Conservation (phyloP, 2,888 invertebrate species). For the Melanophora roralis region DNA sequence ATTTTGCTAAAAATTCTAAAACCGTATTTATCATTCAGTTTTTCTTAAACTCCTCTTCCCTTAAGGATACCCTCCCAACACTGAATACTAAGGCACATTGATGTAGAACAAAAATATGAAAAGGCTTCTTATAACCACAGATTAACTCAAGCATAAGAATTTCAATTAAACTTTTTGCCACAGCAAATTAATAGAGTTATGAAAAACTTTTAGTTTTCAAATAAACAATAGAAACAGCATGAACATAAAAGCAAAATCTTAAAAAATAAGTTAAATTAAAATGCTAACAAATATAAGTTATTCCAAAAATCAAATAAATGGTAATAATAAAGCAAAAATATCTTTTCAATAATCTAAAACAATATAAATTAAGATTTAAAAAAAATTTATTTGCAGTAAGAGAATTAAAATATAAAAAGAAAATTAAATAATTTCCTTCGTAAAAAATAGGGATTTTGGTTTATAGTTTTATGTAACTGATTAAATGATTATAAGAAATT, state of each 20-base stretch:
- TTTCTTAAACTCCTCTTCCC: too few relatives aligned
- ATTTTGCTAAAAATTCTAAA: too few relatives aligned
- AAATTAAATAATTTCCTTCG: too few relatives aligned
- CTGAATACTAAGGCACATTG: not conserved
- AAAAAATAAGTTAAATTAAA: not conserved
- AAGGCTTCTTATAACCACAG: conserved; percentile 40
- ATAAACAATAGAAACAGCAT: conserved; percentile 20
- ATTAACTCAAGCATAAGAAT: conserved; percentile 62
- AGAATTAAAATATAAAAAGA: too few relatives aligned
- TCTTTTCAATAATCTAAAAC: not conserved
- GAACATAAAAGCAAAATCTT: not conserved
- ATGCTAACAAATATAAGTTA: too few relatives aligned
- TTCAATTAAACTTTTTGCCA: conserved; percentile 64
- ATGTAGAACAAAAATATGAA: not conserved
- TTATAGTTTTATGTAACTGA: too few relatives aligned
- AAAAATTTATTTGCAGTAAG: too few relatives aligned
- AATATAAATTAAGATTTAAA: not conserved
- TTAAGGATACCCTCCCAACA: not conserved
- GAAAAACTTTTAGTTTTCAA: conserved; percentile 38
- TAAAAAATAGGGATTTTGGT: too few relatives aligned
- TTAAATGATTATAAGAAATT: too few relatives aligned
- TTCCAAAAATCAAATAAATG: too few relatives aligned
- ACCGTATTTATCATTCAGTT: too few relatives aligned
- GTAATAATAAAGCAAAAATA: not conserved
- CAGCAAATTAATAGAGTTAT: conserved; percentile 62